These are phyloP conservation scores for Molorchus minor DNA, from an alignment of 2,888 invertebrate species.

Conservation along the genomic window DNA sequence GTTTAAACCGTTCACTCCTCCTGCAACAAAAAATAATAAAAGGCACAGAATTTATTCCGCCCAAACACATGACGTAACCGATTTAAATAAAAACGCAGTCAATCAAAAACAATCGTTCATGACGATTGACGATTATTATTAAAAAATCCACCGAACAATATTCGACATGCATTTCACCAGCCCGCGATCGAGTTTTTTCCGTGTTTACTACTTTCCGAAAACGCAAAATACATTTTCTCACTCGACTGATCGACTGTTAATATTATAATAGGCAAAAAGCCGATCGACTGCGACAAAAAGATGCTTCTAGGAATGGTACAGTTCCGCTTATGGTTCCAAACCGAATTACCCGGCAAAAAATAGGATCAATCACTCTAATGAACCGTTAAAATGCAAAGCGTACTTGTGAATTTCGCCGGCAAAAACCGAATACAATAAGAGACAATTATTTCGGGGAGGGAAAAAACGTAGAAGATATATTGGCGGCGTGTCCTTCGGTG, in stretches of 20 bases:
- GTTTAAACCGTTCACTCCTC: too few relatives aligned
- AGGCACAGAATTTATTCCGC: too few relatives aligned
- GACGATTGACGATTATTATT: too few relatives aligned
- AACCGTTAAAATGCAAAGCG: slow-evolving; percentile 37
- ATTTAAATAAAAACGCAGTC: too few relatives aligned
- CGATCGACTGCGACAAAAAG: neutral
- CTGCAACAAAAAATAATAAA: too few relatives aligned
- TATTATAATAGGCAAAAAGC: slow-evolving; percentile 7
- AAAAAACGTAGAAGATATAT: slow-evolving; percentile 38
- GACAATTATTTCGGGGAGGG: slow-evolving; percentile 37
- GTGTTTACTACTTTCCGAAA: neutral
- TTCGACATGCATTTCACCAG: too few relatives aligned
- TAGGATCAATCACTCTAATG: slow-evolving; percentile 29
- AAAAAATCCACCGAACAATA: too few relatives aligned
- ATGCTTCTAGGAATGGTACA: neutral
- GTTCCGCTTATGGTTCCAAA: slow-evolving; percentile 11
- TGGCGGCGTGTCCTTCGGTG: slow-evolving; percentile 34
- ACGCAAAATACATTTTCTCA: neutral
- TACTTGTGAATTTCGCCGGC: slow-evolving; percentile 34
- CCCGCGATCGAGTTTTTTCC: neutral
- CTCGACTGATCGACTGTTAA: neutral
- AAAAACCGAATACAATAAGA: slow-evolving; percentile 33
- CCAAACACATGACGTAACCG: too few relatives aligned
- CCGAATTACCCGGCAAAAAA: slow-evolving; percentile 23
- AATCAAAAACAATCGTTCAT: too few relatives aligned